Evolutionary conservation across 2,113 vertebrate species (phyloP).

Genomic region (Turdus rufiventris): DNA sequence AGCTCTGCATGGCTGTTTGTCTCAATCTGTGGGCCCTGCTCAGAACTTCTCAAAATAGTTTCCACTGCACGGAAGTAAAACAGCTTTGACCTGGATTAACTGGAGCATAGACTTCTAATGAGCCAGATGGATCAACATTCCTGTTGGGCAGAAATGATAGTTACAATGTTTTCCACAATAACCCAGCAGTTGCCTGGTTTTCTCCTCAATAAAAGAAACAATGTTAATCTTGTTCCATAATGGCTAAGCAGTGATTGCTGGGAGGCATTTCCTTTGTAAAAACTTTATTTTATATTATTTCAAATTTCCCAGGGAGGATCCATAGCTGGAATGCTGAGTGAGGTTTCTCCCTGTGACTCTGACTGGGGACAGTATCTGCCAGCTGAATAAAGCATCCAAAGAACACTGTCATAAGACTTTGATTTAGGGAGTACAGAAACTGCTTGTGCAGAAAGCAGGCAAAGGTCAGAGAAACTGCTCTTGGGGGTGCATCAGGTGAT

Average conservation of each 20-base stretch:
- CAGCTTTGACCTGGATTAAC: conserved; percentile 42
- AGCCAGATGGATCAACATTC: conserved; percentile 27
- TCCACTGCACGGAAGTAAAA: not conserved
- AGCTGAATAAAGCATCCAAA: not conserved
- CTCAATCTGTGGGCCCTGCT: not conserved
- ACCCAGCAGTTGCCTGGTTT: not conserved
- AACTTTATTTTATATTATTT: not conserved
- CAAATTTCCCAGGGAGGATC: not conserved
- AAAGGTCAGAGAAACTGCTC: not conserved
- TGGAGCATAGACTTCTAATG: not conserved
- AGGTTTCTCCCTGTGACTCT: not conserved
- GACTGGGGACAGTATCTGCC: not conserved
- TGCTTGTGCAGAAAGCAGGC: not conserved
- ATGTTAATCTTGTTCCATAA: not conserved
- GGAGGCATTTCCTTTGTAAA: not conserved
- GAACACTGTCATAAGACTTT: not conserved
- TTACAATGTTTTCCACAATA: not conserved
- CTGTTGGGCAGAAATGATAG: not conserved
- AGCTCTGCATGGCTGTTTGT: not conserved
- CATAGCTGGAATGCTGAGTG: not conserved
- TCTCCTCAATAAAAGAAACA: not conserved
- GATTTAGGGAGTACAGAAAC: not conserved
- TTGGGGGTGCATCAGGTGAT: accelerated
- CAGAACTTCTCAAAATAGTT: conserved; percentile 16
- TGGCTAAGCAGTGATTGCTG: not conserved